Percentiles rank a stretch among this genome's conserved stretches.
Conservation (phyloP, 1,140 invertebrate genomes). For the Diorhabda elongata region DNA sequence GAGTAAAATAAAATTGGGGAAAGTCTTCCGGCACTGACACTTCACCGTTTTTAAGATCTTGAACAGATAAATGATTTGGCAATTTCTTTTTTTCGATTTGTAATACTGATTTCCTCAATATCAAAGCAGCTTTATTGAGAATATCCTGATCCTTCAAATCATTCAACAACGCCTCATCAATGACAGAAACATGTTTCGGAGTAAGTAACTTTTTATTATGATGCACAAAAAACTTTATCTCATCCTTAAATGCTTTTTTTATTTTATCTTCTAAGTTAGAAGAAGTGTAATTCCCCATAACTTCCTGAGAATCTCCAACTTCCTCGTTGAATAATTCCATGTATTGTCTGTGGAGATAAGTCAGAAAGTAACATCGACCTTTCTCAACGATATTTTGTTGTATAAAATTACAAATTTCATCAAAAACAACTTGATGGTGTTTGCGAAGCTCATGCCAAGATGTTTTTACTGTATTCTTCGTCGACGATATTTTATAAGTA, state of each 20-base stretch:
- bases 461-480: constrained; percentile 19
- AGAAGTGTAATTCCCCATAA: constrained; percentile 18
- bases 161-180: constrained; percentile 25
- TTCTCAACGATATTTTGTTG: constrained; percentile 31
- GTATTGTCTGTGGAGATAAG: constrained; percentile 28
- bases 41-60: constrained; percentile 24
- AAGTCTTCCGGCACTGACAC: constrained; percentile 22
- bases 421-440: constrained; percentile 30
- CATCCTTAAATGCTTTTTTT: constrained; percentile 24
- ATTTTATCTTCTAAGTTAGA: constrained; percentile 30
- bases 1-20: constrained; percentile 9
- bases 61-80: constrained; percentile 23
- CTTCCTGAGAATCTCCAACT: not conserved
- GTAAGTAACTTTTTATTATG: constrained; percentile 30
- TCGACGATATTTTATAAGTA: constrained; percentile 24
- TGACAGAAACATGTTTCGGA: constrained; percentile 24
- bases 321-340: constrained; percentile 18
- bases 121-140: constrained; percentile 32
- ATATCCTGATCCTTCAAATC: constrained; percentile 31
- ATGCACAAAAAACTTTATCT: constrained; percentile 25
- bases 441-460: constrained; percentile 28
- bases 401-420: constrained; percentile 30
- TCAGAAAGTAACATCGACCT: constrained; percentile 30
- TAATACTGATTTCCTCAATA: constrained; percentile 31
- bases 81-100: constrained; percentile 21